A percentile compares a stretch with the other conserved stretches of the same genome.
phyloP scores from a whole-genome alignment of 2,113 vertebrate species.

The Gallinago paraguaiae region DNA sequence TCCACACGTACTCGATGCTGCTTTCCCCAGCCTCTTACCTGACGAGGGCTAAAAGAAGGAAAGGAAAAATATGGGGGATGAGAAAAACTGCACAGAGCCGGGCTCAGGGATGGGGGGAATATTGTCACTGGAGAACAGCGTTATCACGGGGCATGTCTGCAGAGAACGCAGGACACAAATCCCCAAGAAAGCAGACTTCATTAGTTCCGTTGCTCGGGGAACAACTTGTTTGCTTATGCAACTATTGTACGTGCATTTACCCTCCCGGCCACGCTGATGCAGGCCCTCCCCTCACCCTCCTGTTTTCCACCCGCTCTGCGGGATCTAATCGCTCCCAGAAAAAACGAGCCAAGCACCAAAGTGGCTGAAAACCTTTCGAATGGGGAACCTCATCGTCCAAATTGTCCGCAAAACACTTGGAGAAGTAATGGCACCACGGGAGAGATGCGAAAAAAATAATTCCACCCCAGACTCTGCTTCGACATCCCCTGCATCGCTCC shows the following conservation, averaged over 20 bases:
- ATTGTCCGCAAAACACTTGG: rapidly evolving
- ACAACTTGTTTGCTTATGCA: slow-evolving; percentile 32
- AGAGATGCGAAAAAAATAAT: not conserved
- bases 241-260: not conserved
- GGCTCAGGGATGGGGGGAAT: not conserved
- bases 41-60: rapidly evolving
- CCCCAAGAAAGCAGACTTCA: slow-evolving; percentile 5
- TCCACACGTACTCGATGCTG: rapidly evolving
- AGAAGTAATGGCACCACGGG: rapidly evolving
- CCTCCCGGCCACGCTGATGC: not conserved
- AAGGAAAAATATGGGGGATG: rapidly evolving
- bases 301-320: not conserved
- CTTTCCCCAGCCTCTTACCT: not conserved
- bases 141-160: not conserved
- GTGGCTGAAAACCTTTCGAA: not conserved
- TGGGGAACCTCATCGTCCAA: rapidly evolving
- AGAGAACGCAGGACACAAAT: not conserved
- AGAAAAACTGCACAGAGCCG: rapidly evolving
- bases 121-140: not conserved
- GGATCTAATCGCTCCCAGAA: not conserved
- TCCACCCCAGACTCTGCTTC: not conserved
- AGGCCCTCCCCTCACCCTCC: rapidly evolving
- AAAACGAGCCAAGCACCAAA: not conserved
- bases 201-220: slow-evolving; percentile 10
- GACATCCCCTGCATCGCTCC: not conserved